Conservation (phyloP, 1,140 invertebrate species). For the Colletes gigas region DNA sequence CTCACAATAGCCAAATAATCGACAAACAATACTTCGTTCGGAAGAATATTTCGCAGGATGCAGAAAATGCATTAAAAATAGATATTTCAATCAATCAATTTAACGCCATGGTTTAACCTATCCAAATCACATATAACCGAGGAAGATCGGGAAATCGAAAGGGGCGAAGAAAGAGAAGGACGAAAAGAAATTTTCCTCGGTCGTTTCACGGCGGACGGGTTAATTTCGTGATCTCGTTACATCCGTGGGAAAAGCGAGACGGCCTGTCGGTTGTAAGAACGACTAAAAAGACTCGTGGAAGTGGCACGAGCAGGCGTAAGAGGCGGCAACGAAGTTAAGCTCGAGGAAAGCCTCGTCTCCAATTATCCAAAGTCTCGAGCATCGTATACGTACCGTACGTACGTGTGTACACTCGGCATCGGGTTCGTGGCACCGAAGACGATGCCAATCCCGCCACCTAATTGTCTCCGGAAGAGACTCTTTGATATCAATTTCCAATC, state of each 20-base stretch:
- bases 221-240: slow-evolving; percentile 57
- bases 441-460: background rate
- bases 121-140: too few species aligned
- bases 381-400: background rate
- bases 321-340: slow-evolving; percentile 53
- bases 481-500: slow-evolving; percentile 14
- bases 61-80: too few species aligned
- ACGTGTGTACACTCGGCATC: background rate
- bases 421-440: background rate
- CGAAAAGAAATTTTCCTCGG: slow-evolving; percentile 21
- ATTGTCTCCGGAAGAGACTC: slow-evolving; percentile 28
- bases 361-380: slow-evolving; percentile 44
- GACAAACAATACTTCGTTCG: too few species aligned
- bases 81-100: too few species aligned
- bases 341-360: slow-evolving; percentile 54
- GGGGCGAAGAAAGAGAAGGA: background rate
- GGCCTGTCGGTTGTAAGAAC: background rate
- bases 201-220: slow-evolving; percentile 46
- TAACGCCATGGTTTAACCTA: too few species aligned
- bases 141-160: background rate
- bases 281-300: slow-evolving; percentile 3
- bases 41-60: too few species aligned
- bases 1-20: too few species aligned
- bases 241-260: background rate
- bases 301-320: slow-evolving; percentile 13